Conservation (phyloP, 2,888 invertebrate genomes). For the Sphaerophoria rueppellii region DNA sequence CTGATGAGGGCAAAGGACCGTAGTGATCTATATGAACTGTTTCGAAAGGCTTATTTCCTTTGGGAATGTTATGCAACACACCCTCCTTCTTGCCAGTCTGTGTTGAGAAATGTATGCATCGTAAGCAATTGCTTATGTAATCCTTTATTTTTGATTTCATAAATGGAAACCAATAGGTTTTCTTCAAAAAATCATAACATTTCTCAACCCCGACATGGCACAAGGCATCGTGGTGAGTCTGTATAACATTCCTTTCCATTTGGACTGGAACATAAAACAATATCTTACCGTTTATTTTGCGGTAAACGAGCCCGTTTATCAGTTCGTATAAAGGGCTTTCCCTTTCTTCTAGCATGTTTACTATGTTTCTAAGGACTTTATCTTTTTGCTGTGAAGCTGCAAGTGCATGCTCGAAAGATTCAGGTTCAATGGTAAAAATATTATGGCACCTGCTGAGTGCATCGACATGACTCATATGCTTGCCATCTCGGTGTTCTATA, state of each 20-base stretch:
- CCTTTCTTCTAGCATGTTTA: neutral
- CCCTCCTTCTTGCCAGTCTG: conserved; percentile 1
- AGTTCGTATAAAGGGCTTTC: neutral
- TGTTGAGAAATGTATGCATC: neutral
- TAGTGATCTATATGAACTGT: neutral
- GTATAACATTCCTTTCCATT: conserved; percentile 6
- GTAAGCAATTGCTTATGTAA: neutral
- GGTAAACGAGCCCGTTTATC: conserved; percentile 6
- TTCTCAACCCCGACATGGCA: neutral
- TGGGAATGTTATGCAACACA: neutral
- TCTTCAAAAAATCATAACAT: conserved; percentile 10
- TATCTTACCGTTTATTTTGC: neutral
- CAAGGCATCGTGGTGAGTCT: conserved; percentile 2
- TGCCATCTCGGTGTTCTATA: conserved; percentile 25
- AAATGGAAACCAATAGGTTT: conserved; percentile 9
- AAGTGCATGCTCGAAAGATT: no score
- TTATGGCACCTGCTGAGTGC: neutral
- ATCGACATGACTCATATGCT: conserved; percentile 1
- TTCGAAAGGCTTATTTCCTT: neutral
- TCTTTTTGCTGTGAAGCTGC: no score
- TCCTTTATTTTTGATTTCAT: conserved; percentile 19
- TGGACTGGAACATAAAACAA: neutral
- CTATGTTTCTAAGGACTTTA: conserved; percentile 4
- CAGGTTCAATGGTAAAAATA: no score
- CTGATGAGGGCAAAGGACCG: neutral